Conservation (phyloP, 2,113 vertebrate species). For the Anoplopoma fimbria region DNA sequence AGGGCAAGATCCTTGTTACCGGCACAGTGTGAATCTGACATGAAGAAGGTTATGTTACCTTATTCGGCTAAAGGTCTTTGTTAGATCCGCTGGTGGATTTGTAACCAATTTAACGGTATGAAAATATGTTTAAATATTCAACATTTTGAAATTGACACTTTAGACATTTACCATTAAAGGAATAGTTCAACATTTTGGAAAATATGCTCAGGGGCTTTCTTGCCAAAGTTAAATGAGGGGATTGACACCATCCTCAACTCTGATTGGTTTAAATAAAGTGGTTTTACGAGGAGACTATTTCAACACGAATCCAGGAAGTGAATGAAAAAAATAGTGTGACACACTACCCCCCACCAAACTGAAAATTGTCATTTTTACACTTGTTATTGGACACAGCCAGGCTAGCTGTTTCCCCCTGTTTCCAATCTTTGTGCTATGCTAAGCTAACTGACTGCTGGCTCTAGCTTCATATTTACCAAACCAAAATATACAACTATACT, state of each 20-base stretch:
- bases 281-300: not conserved
- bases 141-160: not conserved
- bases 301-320: not conserved
- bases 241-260: not conserved
- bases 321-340: not conserved
- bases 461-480: not conserved
- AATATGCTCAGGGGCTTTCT: not conserved
- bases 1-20: constrained; percentile 40
- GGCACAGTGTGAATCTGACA: constrained; percentile 26
- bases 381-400: not conserved
- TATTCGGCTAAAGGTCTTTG: constrained; percentile 25
- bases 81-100: constrained; percentile 7
- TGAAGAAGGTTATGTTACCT: constrained; percentile 17
- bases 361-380: not conserved
- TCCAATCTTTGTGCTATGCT: not conserved
- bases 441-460: not conserved
- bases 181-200: not conserved
- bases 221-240: not conserved
- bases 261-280: not conserved
- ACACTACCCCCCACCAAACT: not conserved
- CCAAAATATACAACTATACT: not conserved
- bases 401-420: not conserved
- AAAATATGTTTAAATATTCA: constrained; percentile 1
- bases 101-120: not conserved
- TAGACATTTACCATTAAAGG: not conserved